Percentiles rank a stretch among this genome's conserved stretches.
Conservation (phyloP, 2,797 vertebrate genomes). For the Hemitrygon akajei region DNA sequence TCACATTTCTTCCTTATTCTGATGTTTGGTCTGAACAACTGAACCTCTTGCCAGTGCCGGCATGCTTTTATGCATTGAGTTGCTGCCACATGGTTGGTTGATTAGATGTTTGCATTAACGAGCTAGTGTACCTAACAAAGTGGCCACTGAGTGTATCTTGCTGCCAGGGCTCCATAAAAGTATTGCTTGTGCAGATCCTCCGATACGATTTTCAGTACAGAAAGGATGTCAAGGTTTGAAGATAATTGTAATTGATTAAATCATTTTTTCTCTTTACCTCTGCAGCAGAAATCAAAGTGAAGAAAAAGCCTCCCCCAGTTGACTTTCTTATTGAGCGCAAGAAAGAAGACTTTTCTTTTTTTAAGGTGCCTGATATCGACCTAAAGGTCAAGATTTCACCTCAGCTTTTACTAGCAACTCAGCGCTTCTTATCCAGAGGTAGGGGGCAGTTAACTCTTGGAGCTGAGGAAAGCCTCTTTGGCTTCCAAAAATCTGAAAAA, state of each 20-base stretch:
- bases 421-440: conserved; percentile 87
- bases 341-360: conserved; percentile 77
- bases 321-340: conserved; percentile 58
- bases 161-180: too few species aligned
- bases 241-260: not conserved
- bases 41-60: too few species aligned
- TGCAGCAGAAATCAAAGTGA: conserved; percentile 67
- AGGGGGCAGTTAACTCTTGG: conserved; percentile 39
- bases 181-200: not conserved
- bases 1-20: too few species aligned
- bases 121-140: too few species aligned
- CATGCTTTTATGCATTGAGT: too few species aligned
- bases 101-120: too few species aligned
- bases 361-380: conserved; percentile 70
- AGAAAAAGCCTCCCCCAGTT: conserved; percentile 61
- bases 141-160: too few species aligned
- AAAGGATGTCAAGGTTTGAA: not conserved
- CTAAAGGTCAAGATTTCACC: conserved; percentile 77
- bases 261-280: not conserved
- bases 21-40: too few species aligned
- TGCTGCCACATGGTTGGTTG: too few species aligned
- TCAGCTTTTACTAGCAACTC: conserved; percentile 80
- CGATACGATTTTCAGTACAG: not conserved
- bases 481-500: not conserved
- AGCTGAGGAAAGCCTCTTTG: too few species aligned